These are phyloP conservation scores for Aegithalos caudatus DNA, from an alignment of 2,113 vertebrate genomes.

Conservation along the genomic window DNA sequence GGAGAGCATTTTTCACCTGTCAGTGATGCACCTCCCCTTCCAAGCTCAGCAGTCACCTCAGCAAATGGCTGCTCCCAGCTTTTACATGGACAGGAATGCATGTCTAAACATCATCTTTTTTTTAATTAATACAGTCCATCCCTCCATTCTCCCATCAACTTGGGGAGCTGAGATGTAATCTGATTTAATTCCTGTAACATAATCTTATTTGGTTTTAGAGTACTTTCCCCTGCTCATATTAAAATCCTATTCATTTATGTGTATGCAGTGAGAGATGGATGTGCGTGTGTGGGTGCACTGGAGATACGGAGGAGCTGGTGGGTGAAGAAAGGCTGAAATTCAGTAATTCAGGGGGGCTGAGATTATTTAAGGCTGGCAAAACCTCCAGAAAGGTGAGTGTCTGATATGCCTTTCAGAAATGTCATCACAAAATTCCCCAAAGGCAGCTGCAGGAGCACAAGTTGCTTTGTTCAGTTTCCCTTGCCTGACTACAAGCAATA, in stretches of 20 bases:
- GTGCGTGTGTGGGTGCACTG: not conserved
- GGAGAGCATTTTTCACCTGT: not conserved
- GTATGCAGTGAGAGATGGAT: conserved; percentile 50
- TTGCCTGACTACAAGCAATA: not conserved
- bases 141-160: conserved; percentile 23
- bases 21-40: not conserved
- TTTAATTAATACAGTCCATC: conserved; percentile 43
- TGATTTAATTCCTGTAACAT: conserved; percentile 68
- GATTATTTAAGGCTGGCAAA: not conserved
- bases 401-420: not conserved
- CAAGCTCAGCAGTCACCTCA: not conserved
- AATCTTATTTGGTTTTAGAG: conserved; percentile 67
- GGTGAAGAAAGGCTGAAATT: not conserved
- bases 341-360: not conserved
- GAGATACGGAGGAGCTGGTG: conserved; percentile 41
- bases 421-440: not conserved
- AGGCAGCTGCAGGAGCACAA: not conserved
- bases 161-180: conserved; percentile 60
- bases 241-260: conserved; percentile 75
- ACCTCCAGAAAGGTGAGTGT: not conserved
- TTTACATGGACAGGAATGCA: not conserved
- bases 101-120: not conserved
- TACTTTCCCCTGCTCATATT: conserved; percentile 70
- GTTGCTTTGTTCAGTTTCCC: not conserved
- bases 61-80: not conserved